Evolutionary conservation across 2,888 invertebrate species (phyloP).

Genomic region (Pandemis cinnamomeana): DNA sequence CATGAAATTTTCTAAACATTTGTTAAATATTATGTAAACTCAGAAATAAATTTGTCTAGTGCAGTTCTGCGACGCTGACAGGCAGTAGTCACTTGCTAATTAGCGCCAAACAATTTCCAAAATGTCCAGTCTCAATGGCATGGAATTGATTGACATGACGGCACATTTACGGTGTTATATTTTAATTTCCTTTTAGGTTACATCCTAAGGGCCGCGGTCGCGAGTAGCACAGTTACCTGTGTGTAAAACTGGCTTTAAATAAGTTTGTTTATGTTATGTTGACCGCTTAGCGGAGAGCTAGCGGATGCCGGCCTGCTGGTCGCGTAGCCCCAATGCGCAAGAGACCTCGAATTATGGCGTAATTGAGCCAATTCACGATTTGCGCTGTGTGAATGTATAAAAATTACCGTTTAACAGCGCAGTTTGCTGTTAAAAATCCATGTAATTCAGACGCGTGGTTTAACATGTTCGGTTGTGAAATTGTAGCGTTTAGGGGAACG

Average conservation of each 20-base stretch:
- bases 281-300: constrained; percentile 8
- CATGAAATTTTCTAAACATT: neutral
- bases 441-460: neutral
- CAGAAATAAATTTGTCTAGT: neutral
- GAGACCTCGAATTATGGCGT: constrained; percentile 50
- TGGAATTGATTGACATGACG: neutral
- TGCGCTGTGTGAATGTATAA: constrained; percentile 38
- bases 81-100: neutral
- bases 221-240: neutral
- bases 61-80: neutral
- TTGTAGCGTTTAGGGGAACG: neutral
- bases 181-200: neutral
- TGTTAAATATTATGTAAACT: neutral
- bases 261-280: constrained; percentile 27
- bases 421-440: constrained; percentile 22
- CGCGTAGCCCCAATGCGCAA: constrained; percentile 44
- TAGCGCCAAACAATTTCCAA: neutral
- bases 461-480: constrained; percentile 19
- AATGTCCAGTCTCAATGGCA: neutral
- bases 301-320: constrained; percentile 39
- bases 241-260: neutral
- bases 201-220: neutral
- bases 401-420: constrained; percentile 36
- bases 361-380: constrained; percentile 49
- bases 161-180: neutral